Conservation (phyloP, 92 coral and sea anemone genomes). For the Phymanthus crucifer region DNA sequence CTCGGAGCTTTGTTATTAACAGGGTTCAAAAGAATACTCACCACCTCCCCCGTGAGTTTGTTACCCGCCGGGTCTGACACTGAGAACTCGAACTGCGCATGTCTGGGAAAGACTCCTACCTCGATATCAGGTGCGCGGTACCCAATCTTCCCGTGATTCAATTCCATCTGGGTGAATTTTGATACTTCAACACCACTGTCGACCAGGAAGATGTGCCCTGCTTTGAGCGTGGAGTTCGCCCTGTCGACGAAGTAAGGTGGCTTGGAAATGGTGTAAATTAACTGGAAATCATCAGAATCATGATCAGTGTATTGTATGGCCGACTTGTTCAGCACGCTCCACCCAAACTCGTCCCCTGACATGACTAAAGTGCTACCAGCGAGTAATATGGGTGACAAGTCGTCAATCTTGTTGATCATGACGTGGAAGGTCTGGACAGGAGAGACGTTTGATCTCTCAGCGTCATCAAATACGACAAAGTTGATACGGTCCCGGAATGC, state of each 20-base stretch:
- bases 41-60: constrained; percentile 53
- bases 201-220: constrained; percentile 69
- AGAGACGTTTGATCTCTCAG: constrained; percentile 80
- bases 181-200: constrained; percentile 51
- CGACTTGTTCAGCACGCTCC: constrained; percentile 41
- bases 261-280: constrained; percentile 57
- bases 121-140: constrained; percentile 82
- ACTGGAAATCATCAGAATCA: constrained; percentile 77
- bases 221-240: constrained; percentile 41
- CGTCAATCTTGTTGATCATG: constrained; percentile 69
- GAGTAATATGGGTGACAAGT: constrained; percentile 50
- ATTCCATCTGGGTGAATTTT: constrained; percentile 78
- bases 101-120: constrained; percentile 62
- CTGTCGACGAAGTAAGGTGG: constrained; percentile 68
- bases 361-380: constrained; percentile 54
- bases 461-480: constrained; percentile 78
- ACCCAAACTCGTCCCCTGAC: constrained; percentile 63
- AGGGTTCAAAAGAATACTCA: constrained; percentile 63
- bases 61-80: constrained; percentile 90
- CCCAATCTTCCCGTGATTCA: constrained; percentile 76
- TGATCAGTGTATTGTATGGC: constrained; percentile 74
- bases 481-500: constrained; percentile 65
- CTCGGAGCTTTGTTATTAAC: constrained; percentile 74
- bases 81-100: constrained; percentile 87
- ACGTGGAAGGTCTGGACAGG: constrained; percentile 75